Base-by-base conservation (phyloP, 2,113 vertebrate genomes). In the Grallaria varia region DNA sequence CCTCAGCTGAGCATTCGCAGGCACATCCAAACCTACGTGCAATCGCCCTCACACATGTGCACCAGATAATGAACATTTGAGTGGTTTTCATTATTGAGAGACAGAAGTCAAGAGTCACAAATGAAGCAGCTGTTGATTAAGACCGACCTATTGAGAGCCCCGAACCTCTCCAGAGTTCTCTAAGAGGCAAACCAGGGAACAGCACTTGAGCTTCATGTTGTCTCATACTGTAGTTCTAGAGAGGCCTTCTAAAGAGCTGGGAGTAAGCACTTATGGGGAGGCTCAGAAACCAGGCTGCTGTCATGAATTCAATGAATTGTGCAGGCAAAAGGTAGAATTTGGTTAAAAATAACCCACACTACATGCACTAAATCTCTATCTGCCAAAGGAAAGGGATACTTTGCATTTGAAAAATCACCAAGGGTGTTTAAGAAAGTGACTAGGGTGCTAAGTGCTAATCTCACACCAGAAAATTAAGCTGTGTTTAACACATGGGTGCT, bases 61-160 rank as follows among this genome's bases (percentile, higher is more conserved):
- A 84, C 55, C 62, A 77, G 19, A 42, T 88, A 95, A 93, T 77
- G 78, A 95, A 84, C 45, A 74, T 35, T 89, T 82, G 25, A 93
- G 58, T 78, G 76, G 40, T 90, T 77, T 89, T 94, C 95, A 90
- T 87, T 73, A 89, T 2, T 56, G 55, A 89, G 28, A 81, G 31
- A 33, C 42, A 77, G 71, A 79, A 93, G 55, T 91, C 82, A 83
- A 79, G 87, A 73, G 82, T 74, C 22, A 1, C 79, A 93, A 91
- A 63, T 5, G 42, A 79, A 95, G 72, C 33, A 89, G 75, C 47
- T 73, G 71, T 77, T 96, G 84, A 87, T 91, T 90, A 88, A 71
- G 19, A 59, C 71, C 44, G 45, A 30, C 80, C 45, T 77, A 0
- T 4, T 44, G 67, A 83, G 84, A 93, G 56, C 27, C 39, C 23